A percentile compares a stretch with the other conserved stretches of the same genome.
These are phyloP conservation scores for Exaiptasia diaphana DNA, from an alignment of 64 coral and sea anemone genomes.

Conservation along the genomic window DNA sequence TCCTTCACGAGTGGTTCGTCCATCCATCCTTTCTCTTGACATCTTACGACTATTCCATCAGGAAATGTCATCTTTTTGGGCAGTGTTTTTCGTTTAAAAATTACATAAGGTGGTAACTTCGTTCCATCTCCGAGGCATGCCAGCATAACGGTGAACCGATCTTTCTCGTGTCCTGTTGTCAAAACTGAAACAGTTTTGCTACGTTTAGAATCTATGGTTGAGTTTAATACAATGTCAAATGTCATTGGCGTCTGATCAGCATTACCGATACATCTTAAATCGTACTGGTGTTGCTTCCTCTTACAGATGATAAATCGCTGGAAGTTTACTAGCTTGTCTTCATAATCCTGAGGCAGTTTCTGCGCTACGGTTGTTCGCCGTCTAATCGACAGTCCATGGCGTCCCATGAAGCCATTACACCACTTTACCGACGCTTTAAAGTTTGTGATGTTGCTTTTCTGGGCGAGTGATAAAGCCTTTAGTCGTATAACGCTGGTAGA, in stretches of 20 bases:
- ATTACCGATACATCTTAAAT: constrained; percentile 39
- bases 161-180: constrained; percentile 15
- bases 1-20: constrained; percentile 10
- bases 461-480: no score
- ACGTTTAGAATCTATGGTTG: not conserved
- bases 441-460: not conserved
- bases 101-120: constrained; percentile 20
- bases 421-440: constrained; percentile 9
- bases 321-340: constrained; percentile 49
- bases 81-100: constrained; percentile 16
- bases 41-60: not conserved
- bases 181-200: not conserved
- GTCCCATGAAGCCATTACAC: not conserved
- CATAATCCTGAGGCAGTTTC: constrained; percentile 25
- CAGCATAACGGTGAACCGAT: not conserved
- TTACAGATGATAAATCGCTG: constrained; percentile 32
- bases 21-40: constrained; percentile 29
- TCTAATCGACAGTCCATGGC: constrained; percentile 6
- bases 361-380: constrained; percentile 44
- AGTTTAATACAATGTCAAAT: constrained; percentile 9
- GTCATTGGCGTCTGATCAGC: constrained; percentile 53
- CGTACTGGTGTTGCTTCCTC: constrained; percentile 23
- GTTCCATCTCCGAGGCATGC: not conserved
- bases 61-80: not conserved
- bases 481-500: no score